Conservation (phyloP, 2,888 invertebrate genomes). For the Phasia obesa region DNA sequence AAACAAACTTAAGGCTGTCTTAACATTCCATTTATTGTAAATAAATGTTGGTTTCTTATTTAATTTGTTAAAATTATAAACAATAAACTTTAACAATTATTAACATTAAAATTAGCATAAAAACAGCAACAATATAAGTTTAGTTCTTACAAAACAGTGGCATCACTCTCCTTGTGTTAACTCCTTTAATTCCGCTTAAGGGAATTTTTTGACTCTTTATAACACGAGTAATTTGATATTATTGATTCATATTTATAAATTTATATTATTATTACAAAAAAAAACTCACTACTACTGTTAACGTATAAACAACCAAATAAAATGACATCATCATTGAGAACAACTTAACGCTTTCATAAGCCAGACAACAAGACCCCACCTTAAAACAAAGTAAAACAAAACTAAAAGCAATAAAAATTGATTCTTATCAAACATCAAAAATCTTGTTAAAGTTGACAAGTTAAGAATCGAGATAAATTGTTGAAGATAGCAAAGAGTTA, state of each 20-base stretch:
- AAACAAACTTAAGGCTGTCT: too few species aligned
- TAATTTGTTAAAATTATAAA: too few species aligned
- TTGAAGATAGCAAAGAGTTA: slow-evolving; percentile 56
- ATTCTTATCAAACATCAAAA: slow-evolving; percentile 73
- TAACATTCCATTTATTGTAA: too few species aligned
- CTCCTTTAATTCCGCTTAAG: slow-evolving; percentile 1
- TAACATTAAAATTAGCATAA: background rate
- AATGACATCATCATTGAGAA: slow-evolving; percentile 50
- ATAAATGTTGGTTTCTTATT: too few species aligned
- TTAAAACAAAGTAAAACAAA: slow-evolving; percentile 32
- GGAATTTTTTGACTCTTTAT: background rate
- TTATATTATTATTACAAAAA: slow-evolving; percentile 17
- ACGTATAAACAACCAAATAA: background rate
- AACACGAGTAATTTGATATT: slow-evolving; percentile 26
- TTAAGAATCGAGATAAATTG: slow-evolving; percentile 62
- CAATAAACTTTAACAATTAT: too few species aligned
- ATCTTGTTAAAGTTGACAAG: slow-evolving; percentile 80
- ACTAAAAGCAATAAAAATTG: background rate
- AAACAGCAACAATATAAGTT: background rate
- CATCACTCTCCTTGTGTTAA: too few species aligned
- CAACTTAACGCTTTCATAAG: slow-evolving; percentile 24
- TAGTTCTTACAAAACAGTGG: background rate
- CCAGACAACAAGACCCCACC: slow-evolving; percentile 52
- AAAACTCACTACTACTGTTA: slow-evolving; percentile 36
- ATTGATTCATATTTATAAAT: slow-evolving; percentile 12